A percentile compares a stretch with the other conserved stretches of the same genome.
Evolutionary conservation across 2,797 vertebrate genomes (phyloP).

Genomic region (Micropoecilia bifurca): DNA sequence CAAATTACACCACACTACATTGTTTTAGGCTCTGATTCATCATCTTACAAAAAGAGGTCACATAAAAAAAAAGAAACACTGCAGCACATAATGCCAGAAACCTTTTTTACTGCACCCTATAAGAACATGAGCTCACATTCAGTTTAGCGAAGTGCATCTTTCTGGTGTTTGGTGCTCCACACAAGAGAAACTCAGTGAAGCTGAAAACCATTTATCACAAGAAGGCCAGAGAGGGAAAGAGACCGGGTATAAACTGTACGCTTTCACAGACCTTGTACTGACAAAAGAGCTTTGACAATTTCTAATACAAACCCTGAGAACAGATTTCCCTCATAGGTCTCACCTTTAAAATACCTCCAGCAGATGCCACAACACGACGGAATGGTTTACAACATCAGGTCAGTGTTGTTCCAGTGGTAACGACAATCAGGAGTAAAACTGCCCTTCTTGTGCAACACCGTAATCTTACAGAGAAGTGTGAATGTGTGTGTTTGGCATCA

Average conservation of each 20-base stretch:
- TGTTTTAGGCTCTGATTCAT: constrained; percentile 39
- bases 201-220: constrained; percentile 54
- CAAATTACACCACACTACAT: constrained; percentile 40
- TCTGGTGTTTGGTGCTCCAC: constrained; percentile 11
- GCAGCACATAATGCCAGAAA: constrained; percentile 11
- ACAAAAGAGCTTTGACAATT: constrained; percentile 44
- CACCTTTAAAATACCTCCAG: constrained; percentile 13
- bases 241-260: constrained; percentile 28
- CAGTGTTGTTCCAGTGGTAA: not conserved
- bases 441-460: not conserved
- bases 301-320: constrained; percentile 26
- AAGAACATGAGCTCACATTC: constrained; percentile 12
- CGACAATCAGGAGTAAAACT: not conserved
- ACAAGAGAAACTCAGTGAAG: constrained; percentile 32
- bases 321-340: constrained; percentile 13
- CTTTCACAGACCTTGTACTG: constrained; percentile 34
- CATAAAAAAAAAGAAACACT: not conserved
- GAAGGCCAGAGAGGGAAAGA: constrained; percentile 31
- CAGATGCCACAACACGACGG: not conserved
- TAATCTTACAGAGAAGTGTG: not conserved
- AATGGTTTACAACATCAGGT: not conserved
- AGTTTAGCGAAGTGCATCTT: constrained; percentile 18
- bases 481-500: not conserved
- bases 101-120: constrained; percentile 7
- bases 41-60: constrained; percentile 9